These are phyloP conservation scores for Oreochromis spilurus DNA, from an alignment of 2,113 vertebrate genomes.

Conservation along the genomic window DNA sequence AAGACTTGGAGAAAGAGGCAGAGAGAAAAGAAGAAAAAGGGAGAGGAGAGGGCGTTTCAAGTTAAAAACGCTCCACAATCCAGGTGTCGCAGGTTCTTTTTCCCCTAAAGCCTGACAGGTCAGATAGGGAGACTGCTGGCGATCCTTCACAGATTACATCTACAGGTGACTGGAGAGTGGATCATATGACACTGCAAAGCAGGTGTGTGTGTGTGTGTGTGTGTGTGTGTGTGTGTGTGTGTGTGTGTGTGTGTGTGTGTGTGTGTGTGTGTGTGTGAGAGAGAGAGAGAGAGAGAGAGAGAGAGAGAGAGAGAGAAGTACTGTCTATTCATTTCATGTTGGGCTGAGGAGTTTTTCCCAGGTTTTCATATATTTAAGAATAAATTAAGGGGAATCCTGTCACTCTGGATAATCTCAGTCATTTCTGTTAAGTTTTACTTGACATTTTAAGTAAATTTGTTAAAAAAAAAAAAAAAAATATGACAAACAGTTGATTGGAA, in stretches of 20 bases:
- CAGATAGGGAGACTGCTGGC: constrained; percentile 57
- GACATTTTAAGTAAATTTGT: neutral
- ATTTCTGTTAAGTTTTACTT: neutral
- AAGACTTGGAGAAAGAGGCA: neutral
- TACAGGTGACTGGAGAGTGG: constrained; percentile 57
- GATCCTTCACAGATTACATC: constrained; percentile 70
- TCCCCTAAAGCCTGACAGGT: constrained; percentile 45
- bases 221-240: fast-evolving
- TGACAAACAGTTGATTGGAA: neutral
- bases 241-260: too few species aligned
- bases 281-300: fast-evolving
- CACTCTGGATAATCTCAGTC: neutral
- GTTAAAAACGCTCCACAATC: constrained; percentile 44
- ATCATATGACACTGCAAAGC: constrained; percentile 44
- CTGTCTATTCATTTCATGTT: neutral
- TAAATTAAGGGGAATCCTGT: neutral
- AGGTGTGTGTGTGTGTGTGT: constrained; percentile 30
- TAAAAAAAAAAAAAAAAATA: too few species aligned
- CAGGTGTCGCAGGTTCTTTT: constrained; percentile 64
- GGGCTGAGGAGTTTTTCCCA: neutral
- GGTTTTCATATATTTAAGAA: neutral
- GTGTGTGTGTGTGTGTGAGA: too few species aligned
- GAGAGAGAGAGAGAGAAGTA: too few species aligned
- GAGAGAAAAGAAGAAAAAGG: neutral
- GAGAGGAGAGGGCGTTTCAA: constrained; percentile 20